Evolutionary conservation across 1,140 invertebrate species (phyloP).

Genomic region (Papilio machaon): DNA sequence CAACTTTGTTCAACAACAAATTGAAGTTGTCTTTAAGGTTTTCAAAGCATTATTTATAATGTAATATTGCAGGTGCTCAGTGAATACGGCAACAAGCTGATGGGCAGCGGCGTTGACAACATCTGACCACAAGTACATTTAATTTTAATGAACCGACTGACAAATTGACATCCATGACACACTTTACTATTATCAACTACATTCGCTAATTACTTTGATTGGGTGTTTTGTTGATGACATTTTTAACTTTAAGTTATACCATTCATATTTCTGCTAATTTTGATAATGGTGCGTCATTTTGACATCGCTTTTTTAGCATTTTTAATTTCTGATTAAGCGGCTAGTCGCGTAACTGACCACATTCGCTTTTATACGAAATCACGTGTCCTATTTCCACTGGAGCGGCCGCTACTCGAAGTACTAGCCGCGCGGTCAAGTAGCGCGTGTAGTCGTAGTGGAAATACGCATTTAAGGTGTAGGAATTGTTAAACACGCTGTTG

Average conservation of each 20-base stretch:
- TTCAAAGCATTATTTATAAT: neutral
- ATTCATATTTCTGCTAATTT: neutral
- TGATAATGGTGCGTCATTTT: neutral
- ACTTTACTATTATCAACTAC: neutral
- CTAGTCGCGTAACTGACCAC: no score
- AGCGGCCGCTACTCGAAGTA: neutral
- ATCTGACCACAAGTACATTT: conserved; percentile 51
- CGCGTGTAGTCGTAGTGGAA: neutral
- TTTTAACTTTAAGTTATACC: neutral
- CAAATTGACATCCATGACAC: conserved; percentile 4
- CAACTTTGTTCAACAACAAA: no score
- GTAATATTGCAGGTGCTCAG: conserved; percentile 68
- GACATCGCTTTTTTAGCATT: neutral
- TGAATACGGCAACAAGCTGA: conserved; percentile 75
- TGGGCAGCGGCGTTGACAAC: conserved; percentile 72
- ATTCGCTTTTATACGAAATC: no score
- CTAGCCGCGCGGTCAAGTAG: no score
- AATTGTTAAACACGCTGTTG: neutral
- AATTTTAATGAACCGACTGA: conserved; percentile 19
- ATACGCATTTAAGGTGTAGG: neutral
- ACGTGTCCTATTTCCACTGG: neutral
- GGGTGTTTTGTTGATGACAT: neutral
- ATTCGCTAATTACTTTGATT: neutral
- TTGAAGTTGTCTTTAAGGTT: no score
- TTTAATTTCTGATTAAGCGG: no score